A percentile compares a stretch with the other conserved stretches of the same genome.
Conservation (phyloP, 2,888 invertebrate species). For the Dicyrtoma fusca region DNA sequence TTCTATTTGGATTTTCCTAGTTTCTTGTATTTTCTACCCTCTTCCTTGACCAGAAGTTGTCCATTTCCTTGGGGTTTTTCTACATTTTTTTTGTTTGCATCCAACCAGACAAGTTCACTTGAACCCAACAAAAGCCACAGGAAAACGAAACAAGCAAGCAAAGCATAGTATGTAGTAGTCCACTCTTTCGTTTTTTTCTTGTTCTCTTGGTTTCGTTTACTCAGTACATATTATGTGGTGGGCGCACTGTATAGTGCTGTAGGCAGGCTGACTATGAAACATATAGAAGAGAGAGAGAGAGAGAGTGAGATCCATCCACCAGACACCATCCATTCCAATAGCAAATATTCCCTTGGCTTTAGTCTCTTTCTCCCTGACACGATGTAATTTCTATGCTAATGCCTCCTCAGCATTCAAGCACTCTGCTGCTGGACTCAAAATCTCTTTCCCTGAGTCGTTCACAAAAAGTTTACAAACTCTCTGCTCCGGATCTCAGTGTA, state of each 20-base stretch:
- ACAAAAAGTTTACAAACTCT: conserved; percentile 40
- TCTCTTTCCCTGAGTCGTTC: conserved; percentile 13
- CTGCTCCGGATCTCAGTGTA: conserved; percentile 37
- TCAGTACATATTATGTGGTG: background rate
- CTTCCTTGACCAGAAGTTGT: conserved; percentile 44
- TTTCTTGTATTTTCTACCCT: conserved; percentile 13
- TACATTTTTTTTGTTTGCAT: too few relatives aligned
- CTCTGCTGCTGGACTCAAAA: conserved; percentile 32
- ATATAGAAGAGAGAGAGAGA: conserved; percentile 1
- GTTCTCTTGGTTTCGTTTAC: background rate
- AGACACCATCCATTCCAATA: conserved; percentile 20
- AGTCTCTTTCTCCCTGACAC: conserved; percentile 44
- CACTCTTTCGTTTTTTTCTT: background rate
- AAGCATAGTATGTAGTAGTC: too few relatives aligned
- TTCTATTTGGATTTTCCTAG: background rate
- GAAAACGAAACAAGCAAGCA: too few relatives aligned
- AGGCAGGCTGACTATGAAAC: background rate
- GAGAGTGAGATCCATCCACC: conserved; percentile 8
- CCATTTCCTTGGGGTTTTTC: conserved; percentile 46
- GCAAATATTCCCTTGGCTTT: conserved; percentile 40
- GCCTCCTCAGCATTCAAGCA: conserved; percentile 26
- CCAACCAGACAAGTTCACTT: too few relatives aligned
- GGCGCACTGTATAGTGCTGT: background rate
- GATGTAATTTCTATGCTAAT: conserved; percentile 57
- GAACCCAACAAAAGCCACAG: too few relatives aligned